Conservation (phyloP, 2,113 vertebrate genomes). For the Ptilonorhynchus violaceus region DNA sequence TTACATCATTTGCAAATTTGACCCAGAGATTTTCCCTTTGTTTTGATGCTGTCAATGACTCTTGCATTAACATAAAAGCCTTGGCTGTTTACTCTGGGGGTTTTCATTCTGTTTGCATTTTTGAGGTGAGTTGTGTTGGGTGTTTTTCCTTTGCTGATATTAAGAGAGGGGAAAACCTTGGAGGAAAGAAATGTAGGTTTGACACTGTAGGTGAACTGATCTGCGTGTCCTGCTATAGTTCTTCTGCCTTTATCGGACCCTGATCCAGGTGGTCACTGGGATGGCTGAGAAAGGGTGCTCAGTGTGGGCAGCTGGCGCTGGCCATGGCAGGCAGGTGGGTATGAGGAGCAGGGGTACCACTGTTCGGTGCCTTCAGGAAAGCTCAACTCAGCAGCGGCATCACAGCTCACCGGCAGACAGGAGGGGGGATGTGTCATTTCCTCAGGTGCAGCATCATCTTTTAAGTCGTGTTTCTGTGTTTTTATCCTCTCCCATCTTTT, state of each 20-base stretch:
- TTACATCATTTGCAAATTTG: constrained; percentile 41
- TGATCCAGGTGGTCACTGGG: accelerated
- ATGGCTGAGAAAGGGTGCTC: background rate
- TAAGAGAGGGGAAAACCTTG: background rate
- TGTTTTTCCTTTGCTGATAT: background rate
- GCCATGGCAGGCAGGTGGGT: background rate
- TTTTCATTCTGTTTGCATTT: constrained; percentile 37
- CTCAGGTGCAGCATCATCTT: constrained; percentile 17
- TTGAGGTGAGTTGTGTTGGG: background rate
- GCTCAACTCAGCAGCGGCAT: background rate
- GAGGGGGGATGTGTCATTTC: background rate
- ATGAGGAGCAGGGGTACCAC: background rate
- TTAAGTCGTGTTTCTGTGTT: background rate
- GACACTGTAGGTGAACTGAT: accelerated
- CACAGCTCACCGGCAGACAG: background rate
- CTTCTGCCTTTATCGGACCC: accelerated
- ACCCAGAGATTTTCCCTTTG: constrained; percentile 32
- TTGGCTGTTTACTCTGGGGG: background rate
- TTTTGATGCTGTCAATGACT: constrained; percentile 36
- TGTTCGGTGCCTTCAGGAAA: background rate
- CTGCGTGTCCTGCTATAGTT: background rate
- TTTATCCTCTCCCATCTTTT: background rate
- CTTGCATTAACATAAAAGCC: constrained; percentile 27
- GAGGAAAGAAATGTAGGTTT: background rate
- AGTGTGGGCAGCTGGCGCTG: background rate